Percentiles rank a stretch among this genome's conserved stretches.
phyloP scores from a whole-genome alignment of 2,888 invertebrate species.

The Dynastes grantii region DNA sequence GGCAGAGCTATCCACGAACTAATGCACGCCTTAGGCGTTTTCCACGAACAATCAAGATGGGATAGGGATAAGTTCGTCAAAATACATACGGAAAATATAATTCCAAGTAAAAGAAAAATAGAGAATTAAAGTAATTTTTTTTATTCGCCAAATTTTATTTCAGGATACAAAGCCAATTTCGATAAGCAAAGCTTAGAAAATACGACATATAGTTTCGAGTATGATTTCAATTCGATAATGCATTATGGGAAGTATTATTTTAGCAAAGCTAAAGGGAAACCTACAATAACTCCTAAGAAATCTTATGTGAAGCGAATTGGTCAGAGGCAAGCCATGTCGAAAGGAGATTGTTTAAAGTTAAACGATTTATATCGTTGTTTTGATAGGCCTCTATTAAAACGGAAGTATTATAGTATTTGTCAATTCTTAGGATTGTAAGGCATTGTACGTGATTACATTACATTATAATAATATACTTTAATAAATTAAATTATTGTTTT shows the following conservation, averaged over 20 bases:
- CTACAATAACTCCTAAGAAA: conserved; percentile 76
- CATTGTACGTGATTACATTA: no score
- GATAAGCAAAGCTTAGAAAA: conserved; percentile 77
- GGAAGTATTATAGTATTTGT: conserved; percentile 74
- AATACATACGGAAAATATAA: conserved; percentile 80
- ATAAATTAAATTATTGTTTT: no score
- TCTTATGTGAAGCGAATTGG: conserved; percentile 74
- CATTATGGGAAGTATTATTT: conserved; percentile 82
- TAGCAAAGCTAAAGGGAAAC: conserved; percentile 75
- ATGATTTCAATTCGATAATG: conserved; percentile 86
- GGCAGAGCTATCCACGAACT: conserved; percentile 87
- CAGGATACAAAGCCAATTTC: conserved; percentile 77
- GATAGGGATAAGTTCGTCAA: conserved; percentile 82
- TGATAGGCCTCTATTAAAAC: conserved; percentile 69
- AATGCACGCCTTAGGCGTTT: conserved; percentile 86
- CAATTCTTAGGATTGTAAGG: conserved; percentile 72
- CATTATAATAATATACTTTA: no score
- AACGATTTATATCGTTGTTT: conserved; percentile 80
- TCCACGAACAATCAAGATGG: conserved; percentile 85
- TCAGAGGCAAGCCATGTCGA: conserved; percentile 77
- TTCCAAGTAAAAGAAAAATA: conserved; percentile 71
- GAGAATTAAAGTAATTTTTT: neutral
- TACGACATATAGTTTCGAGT: conserved; percentile 79
- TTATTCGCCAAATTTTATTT: conserved; percentile 57
- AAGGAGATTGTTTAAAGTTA: conserved; percentile 79